A percentile compares a stretch with the other conserved stretches of the same genome.
phyloP scores from a whole-genome alignment of 2,113 vertebrate species.

The Procapra przewalskii region DNA sequence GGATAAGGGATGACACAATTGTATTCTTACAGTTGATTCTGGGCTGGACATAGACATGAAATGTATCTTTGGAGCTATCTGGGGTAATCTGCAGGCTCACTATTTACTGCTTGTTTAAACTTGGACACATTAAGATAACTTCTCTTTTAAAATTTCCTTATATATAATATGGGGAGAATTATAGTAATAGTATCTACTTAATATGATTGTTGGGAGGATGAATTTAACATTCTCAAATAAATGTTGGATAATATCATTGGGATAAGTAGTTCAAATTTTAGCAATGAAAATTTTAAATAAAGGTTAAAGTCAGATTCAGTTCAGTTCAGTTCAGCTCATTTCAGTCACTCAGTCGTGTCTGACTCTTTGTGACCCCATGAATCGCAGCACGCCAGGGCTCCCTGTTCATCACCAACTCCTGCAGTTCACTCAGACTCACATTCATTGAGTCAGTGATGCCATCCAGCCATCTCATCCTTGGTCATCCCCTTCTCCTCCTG shows the following conservation, averaged over 20 bases:
- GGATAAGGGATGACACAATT: background rate
- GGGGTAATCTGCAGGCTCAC: background rate
- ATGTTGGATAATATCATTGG: background rate
- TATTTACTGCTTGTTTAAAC: background rate
- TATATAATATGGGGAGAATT: background rate
- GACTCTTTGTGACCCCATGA: too few species aligned
- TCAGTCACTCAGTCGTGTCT: too few species aligned
- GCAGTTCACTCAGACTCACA: too few species aligned
- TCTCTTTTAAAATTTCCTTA: background rate
- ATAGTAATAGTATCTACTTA: background rate
- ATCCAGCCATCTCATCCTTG: too few species aligned
- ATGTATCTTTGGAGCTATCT: background rate
- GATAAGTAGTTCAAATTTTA: background rate
- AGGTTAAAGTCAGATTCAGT: background rate
- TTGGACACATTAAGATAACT: background rate
- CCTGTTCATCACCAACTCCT: too few species aligned
- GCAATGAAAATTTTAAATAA: background rate
- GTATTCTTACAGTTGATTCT: background rate
- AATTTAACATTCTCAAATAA: background rate
- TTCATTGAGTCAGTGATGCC: too few species aligned
- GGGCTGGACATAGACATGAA: background rate
- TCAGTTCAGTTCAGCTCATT: too few species aligned
- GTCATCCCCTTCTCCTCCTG: too few species aligned
- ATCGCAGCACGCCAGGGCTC: too few species aligned
- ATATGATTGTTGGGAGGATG: background rate